Evolutionary conservation across 2,888 invertebrate species (phyloP), one percentile per base, ranked within the genome.

Genomic region (Hyposoter didymator): DNA sequence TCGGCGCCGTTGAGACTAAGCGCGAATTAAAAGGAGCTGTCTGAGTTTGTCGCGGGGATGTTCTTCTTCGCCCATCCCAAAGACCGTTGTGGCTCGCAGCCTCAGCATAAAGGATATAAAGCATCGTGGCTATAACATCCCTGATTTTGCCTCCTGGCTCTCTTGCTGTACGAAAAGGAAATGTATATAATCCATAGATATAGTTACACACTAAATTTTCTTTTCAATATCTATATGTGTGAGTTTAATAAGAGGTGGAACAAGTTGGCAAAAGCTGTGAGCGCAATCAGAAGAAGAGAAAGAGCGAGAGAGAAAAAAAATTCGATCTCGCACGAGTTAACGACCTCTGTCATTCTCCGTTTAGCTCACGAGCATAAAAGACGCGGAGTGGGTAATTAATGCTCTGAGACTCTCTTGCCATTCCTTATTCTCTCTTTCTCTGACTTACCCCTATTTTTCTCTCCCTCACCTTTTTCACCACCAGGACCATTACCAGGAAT

Each of bases 1-100:
- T 91, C 92, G 92, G 91, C 92, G 91, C 91, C 91, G 92, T 91
- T 92, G 91, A 91, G 91, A 91, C 91, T 92, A 91, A 93, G 91
- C 91, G 92, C 90, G 92, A 92, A 93, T 93, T 93, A 93, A 93
- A 92, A 92, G 91, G 90, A 89, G 89, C 90, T 89, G 90, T 90
- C 88, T 87, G 90, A 88, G 90, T 90, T 91, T 91, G 89, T 91
- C 90, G 89, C 88, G 89, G 89, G 87, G 88, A 89, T 89, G 90
- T 91, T 90, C 89, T 90, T 88, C 89, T 89, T 88, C 89, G 64
- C 47, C 47, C 79, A 28, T 43, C 76, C 82, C 73, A 69, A 62
- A 73, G 52, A 73, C 39, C 66, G 59, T n/a, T n/a, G 52, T 59
- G 64, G 35, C 76, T 82, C 76, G 28, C 73, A 73, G 47, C 66